Evolutionary conservation across 2,888 invertebrate species (phyloP), one percentile per base, ranked within the genome.

Genomic region (Listrodromus nycthemerus): DNA sequence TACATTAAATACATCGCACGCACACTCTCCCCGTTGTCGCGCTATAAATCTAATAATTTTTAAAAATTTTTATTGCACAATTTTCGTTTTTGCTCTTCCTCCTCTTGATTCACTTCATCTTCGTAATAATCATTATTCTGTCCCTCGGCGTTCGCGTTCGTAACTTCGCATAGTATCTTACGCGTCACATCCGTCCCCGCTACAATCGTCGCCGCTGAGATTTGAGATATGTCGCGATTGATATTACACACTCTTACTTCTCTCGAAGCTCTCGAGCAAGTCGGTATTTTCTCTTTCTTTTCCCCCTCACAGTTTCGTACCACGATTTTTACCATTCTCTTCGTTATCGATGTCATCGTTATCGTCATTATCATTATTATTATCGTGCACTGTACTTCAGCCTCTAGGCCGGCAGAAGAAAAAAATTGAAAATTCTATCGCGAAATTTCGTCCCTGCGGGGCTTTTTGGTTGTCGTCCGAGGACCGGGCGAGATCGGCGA

Each of bases 1-100:
- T 92, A 92, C 92, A 92, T 89, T 91, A 92, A 91, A 92, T 93
- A 92, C 91, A 93, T 81, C 70, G 82, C 61, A 73, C 86, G 77
- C 66, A 30, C 58, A 41, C 24, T 19, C n/a, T 33, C 8, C 19
- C 50, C 52, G 19, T 52, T 37, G 37, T 50, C 37, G 50, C 78
- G 71, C 80, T 65, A 83, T 70, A 19, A 69, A 52, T 81, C 65
- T 41, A 69, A 45, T 37, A 21, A 50, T 61, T 58, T 69, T 77
- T n/a, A n/a, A n/a, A n/a, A n/a, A n/a, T 33, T 70, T 63, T 86
- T 83, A 85, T 85, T 85, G 83, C 85, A 84, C 80, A 82, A 78
- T 61, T 70, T 85, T 55, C 52, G 48, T 10, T 52, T 70, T 79
- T 73, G 4, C 63, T 30, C 6, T 63, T 74, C 69, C 33, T 67